These are phyloP conservation scores for Procambarus virginalis DNA, from an alignment of 1,140 invertebrate genomes.

Conservation along the genomic window DNA sequence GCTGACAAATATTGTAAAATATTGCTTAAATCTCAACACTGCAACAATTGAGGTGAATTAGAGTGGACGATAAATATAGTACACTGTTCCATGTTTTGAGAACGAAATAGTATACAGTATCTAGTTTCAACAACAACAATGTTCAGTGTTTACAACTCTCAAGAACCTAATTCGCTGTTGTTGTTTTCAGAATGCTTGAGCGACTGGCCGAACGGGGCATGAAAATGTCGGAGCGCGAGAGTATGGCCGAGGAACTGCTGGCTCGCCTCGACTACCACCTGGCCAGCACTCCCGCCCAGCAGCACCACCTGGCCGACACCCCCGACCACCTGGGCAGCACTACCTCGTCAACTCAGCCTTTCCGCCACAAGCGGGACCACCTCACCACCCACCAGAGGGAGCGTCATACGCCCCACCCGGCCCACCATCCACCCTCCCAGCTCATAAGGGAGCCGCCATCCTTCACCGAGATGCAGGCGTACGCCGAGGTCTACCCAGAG, in stretches of 20 bases:
- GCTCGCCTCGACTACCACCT: conserved; percentile 23
- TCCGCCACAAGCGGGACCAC: conserved; percentile 12
- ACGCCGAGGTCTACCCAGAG: not conserved
- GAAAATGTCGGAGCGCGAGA: conserved; percentile 16
- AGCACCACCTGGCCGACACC: conserved; percentile 2
- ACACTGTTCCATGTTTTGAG: too few species aligned
- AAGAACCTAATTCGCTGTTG: not conserved
- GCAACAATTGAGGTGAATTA: too few species aligned
- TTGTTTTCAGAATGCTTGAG: conserved; percentile 12
- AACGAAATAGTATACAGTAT: too few species aligned
- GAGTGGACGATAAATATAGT: too few species aligned
- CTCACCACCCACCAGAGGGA: not conserved
- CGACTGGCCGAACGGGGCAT: conserved; percentile 36
- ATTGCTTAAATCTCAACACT: too few species aligned
- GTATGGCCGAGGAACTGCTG: conserved; percentile 21
- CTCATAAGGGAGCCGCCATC: not conserved
- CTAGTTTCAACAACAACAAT: too few species aligned
- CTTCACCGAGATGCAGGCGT: not conserved
- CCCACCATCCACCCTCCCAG: not conserved
- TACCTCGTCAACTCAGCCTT: not conserved
- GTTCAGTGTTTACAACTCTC: too few species aligned
- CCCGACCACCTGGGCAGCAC: not conserved
- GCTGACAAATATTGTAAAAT: too few species aligned
- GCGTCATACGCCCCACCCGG: not conserved
- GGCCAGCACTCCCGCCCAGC: not conserved